These are phyloP conservation scores for Sebastes goodei DNA, from an alignment of 2,797 vertebrate species.

Conservation along the genomic window DNA sequence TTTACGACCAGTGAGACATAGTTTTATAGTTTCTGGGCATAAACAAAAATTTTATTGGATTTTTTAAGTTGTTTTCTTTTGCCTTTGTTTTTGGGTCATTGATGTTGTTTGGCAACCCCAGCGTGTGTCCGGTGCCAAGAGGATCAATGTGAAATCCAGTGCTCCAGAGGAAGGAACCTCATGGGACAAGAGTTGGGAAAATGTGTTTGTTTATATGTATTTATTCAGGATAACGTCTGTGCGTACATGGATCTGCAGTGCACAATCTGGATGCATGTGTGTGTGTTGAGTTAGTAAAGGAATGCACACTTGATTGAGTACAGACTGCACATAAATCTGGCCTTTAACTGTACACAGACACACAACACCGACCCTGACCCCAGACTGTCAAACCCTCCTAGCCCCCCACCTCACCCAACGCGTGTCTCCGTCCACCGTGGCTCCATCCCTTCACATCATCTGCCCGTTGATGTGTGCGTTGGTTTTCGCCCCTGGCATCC, in stretches of 20 bases:
- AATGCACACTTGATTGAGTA: constrained; percentile 87
- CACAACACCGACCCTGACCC: constrained; percentile 80
- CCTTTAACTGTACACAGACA: constrained; percentile 84
- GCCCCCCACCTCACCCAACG: neutral
- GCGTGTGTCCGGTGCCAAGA: constrained; percentile 66
- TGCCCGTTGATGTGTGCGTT: neutral
- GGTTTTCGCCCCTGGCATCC: constrained; percentile 5
- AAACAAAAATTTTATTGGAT: constrained; percentile 70
- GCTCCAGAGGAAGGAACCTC: constrained; percentile 54
- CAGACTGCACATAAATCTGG: constrained; percentile 87
- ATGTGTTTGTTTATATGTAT: constrained; percentile 52
- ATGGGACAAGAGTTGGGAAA: constrained; percentile 48
- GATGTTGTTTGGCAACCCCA: constrained; percentile 67
- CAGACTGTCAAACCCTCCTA: constrained; percentile 34
- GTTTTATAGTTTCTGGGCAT: constrained; percentile 50
- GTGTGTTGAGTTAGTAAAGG: constrained; percentile 84
- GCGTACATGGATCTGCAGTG: constrained; percentile 27
- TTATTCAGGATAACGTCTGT: constrained; percentile 39
- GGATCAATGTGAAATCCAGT: constrained; percentile 73
- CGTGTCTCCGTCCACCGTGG: constrained; percentile 41
- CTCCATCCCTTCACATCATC: constrained; percentile 15
- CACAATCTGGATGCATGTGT: constrained; percentile 42
- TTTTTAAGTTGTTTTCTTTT: constrained; percentile 58
- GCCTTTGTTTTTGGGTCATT: constrained; percentile 61
- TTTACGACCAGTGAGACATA: constrained; percentile 46